Evolutionary conservation across 2,113 vertebrate species (phyloP), one percentile per base, ranked within the genome.

Genomic region (Thalassoma bifasciatum): DNA sequence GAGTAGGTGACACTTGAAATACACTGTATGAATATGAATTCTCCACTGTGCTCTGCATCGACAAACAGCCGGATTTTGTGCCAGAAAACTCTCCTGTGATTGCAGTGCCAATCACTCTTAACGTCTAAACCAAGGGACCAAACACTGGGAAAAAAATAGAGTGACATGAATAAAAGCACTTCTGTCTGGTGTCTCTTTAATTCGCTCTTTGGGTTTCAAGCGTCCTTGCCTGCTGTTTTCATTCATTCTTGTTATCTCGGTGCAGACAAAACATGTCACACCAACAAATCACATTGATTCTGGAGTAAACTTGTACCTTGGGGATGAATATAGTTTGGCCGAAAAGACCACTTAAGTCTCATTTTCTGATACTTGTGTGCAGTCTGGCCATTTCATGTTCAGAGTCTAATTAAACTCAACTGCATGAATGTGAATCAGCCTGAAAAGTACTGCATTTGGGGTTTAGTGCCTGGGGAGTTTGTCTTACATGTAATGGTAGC

Each of bases 1-100:
- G 70, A 85, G 79, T 76, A 77, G 83, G 88, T 79, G 85, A 88
- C 82, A 81, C 83, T 89, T 82, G 76, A 88, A 85, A 85, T 49
- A 47, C 77, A 67, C 53, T 2, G 51, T 61, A 74, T 91, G 86
- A 91, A 92, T 92, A 85, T 85, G 79, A 83, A 89, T 83, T 65
- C n/a, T n/a, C 9, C 73, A 38, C 78, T 80, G 73, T 79, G 75
- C 61, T 67, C 83, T 77, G 86, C 75, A 84, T 87, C 80, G 61
- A 77, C 76, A 86, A 89, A 83, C 61, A 75, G 80, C 36, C 21
- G 40, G 81, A 79, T 79, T 79, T 69, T 61, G 52, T 77, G 72
- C 77, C 47, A 64, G 70, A 59, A 73, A 82, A 75, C 30, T 84
- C 84, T 78, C 72, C 2, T 5, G 77, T 80, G 84, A 88, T 88